Conservation (phyloP, 2,888 invertebrate species). For the Amorpha juglandis region DNA sequence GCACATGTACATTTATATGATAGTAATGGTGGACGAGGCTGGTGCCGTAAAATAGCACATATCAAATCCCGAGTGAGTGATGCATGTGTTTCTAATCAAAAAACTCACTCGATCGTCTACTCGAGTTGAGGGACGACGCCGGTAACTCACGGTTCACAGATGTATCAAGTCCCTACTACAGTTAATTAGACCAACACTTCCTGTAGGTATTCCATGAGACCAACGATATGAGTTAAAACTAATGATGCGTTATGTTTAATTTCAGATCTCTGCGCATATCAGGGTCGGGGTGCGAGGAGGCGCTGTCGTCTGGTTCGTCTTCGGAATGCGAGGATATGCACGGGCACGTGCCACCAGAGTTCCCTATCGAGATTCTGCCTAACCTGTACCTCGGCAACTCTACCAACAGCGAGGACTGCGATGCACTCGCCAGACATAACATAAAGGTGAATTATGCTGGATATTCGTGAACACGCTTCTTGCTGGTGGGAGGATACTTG, state of each 20-base stretch:
- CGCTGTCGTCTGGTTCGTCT: constrained; percentile 88
- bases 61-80: too few species aligned
- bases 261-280: constrained; percentile 90
- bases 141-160: neutral
- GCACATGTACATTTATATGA: too few species aligned
- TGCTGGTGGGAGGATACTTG: too few species aligned
- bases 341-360: constrained; percentile 87
- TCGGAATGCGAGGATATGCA: constrained; percentile 88
- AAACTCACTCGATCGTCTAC: too few species aligned
- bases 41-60: too few species aligned
- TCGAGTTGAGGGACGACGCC: too few species aligned
- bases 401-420: constrained; percentile 95
- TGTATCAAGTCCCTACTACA: neutral
- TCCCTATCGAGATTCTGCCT: constrained; percentile 97
- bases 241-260: constrained; percentile 20
- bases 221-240: neutral
- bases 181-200: neutral
- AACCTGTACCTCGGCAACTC: constrained; percentile 97
- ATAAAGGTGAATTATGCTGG: constrained; percentile 86
- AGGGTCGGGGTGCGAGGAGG: constrained; percentile 86
- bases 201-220: neutral
- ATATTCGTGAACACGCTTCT: neutral
- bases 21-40: too few species aligned
- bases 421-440: constrained; percentile 93
- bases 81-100: too few species aligned